Percentiles rank a stretch among this genome's conserved stretches.
phyloP scores from a whole-genome alignment of 2,113 vertebrate species.

The Caranx ignobilis region DNA sequence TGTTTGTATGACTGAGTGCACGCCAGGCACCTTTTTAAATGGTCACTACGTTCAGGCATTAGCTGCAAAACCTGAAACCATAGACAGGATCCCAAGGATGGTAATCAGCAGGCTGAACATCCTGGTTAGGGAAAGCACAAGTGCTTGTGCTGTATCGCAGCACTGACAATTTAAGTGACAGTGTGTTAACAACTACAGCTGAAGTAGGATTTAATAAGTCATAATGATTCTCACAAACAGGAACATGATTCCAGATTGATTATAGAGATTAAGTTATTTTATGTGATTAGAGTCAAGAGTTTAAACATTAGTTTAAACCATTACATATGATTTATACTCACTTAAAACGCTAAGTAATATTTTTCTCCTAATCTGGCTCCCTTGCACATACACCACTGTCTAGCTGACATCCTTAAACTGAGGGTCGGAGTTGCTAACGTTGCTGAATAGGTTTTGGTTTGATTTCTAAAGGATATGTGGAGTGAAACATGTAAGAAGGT shows the following conservation, averaged over 20 bases:
- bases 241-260: neutral
- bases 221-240: neutral
- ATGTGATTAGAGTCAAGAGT: neutral
- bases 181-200: neutral
- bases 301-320: neutral
- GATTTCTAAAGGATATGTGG: no score
- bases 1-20: constrained; percentile 72
- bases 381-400: neutral
- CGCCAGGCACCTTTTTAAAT: constrained; percentile 50
- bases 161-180: neutral
- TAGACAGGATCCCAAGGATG: constrained; percentile 23
- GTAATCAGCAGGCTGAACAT: constrained; percentile 20
- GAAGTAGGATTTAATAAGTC: neutral
- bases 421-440: neutral
- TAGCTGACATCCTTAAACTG: neutral
- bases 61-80: constrained; percentile 11
- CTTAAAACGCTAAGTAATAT: neutral
- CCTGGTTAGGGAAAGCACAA: neutral
- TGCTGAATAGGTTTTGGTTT: neutral
- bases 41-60: constrained; percentile 45
- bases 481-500: no score
- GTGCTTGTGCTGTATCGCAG: neutral
- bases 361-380: neutral
- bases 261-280: no score
- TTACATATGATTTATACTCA: neutral